Evolutionary conservation across 1,140 invertebrate species (phyloP), one percentile per base, ranked within the genome.

Genomic region (Aphidius gifuensis): DNA sequence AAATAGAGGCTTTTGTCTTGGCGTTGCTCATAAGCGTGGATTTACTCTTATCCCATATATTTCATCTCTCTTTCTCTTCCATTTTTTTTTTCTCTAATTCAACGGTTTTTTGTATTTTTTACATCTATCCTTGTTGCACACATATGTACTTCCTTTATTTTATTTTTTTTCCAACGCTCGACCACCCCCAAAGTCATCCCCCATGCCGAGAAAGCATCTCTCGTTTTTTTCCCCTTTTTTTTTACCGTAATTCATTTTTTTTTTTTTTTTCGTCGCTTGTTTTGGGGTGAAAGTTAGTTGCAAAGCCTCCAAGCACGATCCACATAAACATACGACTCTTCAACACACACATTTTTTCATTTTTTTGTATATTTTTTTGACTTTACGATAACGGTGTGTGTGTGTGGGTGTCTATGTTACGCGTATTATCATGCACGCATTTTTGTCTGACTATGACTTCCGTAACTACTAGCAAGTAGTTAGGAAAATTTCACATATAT

Each of bases 1-100:
- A 74, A 79, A 78, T 77, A 69, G 74, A 73, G 69, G 76, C 75
- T 78, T 79, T 79, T 78, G 74, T 78, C 75, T 78, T 77, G 72
- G 70, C 70, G 67, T 72, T 69, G 69, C 74, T 78, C 75, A 79
- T 77, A 79, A 79, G 77, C 74, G 72, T 75, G 76, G 77, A 76
- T 79, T 77, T 78, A 62, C 70, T 68, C 69, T 76, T 77, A 77
- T 79, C 71, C 73, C 61, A 63, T 44, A 43, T 69, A 53, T 62
- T 61, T 64, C 57, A 57, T 50, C 61, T 21, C 46, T 16, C 48
- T 66, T 64, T 59, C 53, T 66, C 16, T 53, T 67, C 59, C 53
- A 60, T 58, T 50, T 58, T 51, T 54, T 66, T 50, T 67, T 63
- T 64, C 60, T 61, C 51, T 65, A 45, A 40, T 63, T 61, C 54